phyloP scores from a whole-genome alignment of 2,888 invertebrate genomes.

The Epistrophe eligans region DNA sequence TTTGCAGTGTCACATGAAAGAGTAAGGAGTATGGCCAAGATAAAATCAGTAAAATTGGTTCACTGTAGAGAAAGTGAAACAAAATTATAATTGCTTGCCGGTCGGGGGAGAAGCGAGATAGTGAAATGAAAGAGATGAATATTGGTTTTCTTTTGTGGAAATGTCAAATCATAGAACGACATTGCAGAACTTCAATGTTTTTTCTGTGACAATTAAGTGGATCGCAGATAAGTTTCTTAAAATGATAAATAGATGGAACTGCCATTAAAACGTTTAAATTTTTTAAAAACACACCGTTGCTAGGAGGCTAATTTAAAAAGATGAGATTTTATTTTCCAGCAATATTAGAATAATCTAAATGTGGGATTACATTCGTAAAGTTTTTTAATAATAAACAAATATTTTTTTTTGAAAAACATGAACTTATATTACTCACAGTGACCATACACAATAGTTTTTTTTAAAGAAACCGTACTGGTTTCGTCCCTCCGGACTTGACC shows the following conservation, averaged over 20 bases:
- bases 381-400: too few relatives aligned
- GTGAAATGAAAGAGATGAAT: constrained; percentile 30
- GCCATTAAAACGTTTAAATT: not conserved
- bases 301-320: too few relatives aligned
- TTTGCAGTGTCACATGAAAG: constrained; percentile 22
- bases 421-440: too few relatives aligned
- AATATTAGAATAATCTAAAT: too few relatives aligned
- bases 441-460: too few relatives aligned
- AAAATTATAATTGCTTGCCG: constrained; percentile 29
- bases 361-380: too few relatives aligned
- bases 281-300: not conserved
- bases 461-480: too few relatives aligned
- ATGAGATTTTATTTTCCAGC: too few relatives aligned
- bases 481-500: too few relatives aligned
- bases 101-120: constrained; percentile 31
- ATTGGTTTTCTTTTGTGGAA: not conserved
- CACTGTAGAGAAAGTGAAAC: constrained; percentile 6
- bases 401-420: too few relatives aligned
- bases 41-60: constrained; percentile 1
- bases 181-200: not conserved
- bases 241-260: not conserved
- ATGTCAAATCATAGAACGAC: constrained; percentile 59
- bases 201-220: not conserved
- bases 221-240: not conserved
- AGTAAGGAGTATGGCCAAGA: constrained; percentile 21